These are phyloP conservation scores for Synodontis membranacea DNA, from an alignment of 2,113 vertebrate genomes.

Conservation along the genomic window DNA sequence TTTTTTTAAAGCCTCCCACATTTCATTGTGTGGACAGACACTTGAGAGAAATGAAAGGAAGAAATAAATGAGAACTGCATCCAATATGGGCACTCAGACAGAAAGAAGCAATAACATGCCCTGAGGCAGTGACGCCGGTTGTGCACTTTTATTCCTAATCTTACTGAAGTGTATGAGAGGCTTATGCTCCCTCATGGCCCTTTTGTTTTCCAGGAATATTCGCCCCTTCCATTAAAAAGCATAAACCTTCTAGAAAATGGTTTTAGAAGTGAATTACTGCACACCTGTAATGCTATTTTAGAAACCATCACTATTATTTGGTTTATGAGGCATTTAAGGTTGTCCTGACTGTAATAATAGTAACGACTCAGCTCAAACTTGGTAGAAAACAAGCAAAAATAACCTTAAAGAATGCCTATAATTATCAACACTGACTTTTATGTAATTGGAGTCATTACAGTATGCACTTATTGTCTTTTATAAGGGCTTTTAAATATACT, in stretches of 20 bases:
- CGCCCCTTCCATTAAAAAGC: neutral
- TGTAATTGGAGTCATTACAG: neutral
- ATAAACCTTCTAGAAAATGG: neutral
- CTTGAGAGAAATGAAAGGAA: neutral
- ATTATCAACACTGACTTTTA: neutral
- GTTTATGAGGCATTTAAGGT: neutral
- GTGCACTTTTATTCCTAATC: neutral
- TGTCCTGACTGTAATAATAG: neutral
- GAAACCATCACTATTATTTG: neutral
- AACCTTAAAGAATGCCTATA: neutral
- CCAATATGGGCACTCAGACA: neutral
- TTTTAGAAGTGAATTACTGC: neutral
- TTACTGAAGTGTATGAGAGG: neutral
- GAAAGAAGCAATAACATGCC: constrained; percentile 11
- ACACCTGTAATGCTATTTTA: neutral
- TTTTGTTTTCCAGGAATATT: neutral
- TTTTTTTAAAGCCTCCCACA: neutral
- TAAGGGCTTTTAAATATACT: neutral
- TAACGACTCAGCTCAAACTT: neutral
- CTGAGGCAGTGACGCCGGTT: neutral
- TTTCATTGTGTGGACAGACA: neutral
- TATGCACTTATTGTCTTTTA: neutral
- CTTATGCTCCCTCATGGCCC: neutral
- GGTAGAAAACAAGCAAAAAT: neutral
- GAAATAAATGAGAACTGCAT: constrained; percentile 14